These are phyloP conservation scores for Ennomos quercinarius DNA, from an alignment of 2,888 invertebrate species.

Conservation along the genomic window DNA sequence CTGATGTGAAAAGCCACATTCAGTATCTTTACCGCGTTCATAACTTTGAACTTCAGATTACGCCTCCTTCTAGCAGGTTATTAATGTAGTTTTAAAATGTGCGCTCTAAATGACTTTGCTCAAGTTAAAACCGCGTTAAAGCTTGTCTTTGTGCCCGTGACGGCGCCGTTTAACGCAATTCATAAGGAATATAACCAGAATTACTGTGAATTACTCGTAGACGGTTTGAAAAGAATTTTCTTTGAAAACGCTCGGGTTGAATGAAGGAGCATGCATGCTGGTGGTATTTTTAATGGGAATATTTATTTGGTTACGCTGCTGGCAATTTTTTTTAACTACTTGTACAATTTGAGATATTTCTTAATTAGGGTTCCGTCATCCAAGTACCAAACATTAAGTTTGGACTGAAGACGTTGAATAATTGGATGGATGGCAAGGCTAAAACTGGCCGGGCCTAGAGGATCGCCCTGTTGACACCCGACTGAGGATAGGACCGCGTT, in stretches of 20 bases:
- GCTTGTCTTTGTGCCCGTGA: constrained; percentile 71
- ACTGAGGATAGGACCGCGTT: no score
- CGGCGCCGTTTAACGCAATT: constrained; percentile 66
- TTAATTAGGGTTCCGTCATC: no score
- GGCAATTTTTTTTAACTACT: no score
- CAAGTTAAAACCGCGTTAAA: constrained; percentile 69
- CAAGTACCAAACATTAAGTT: no score
- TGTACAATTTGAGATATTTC: no score
- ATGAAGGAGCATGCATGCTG: constrained; percentile 14
- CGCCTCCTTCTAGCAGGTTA: constrained; percentile 59
- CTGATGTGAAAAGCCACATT: constrained; percentile 11
- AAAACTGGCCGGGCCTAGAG: no score
- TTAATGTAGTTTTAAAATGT: constrained; percentile 81
- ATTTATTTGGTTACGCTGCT: background rate
- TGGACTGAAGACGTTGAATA: no score
- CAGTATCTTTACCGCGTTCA: constrained; percentile 34
- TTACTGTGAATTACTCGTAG: constrained; percentile 24
- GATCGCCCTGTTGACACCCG: no score
- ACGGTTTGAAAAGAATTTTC: constrained; percentile 30
- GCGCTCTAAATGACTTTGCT: constrained; percentile 73
- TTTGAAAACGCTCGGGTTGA: constrained; percentile 16
- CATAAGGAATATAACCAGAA: constrained; percentile 49
- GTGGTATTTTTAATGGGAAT: constrained; percentile 6
- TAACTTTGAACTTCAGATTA: constrained; percentile 66
- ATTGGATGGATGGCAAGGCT: no score